Evolutionary conservation across 2,797 vertebrate species (phyloP).

Genomic region (Coreius guichenoti): DNA sequence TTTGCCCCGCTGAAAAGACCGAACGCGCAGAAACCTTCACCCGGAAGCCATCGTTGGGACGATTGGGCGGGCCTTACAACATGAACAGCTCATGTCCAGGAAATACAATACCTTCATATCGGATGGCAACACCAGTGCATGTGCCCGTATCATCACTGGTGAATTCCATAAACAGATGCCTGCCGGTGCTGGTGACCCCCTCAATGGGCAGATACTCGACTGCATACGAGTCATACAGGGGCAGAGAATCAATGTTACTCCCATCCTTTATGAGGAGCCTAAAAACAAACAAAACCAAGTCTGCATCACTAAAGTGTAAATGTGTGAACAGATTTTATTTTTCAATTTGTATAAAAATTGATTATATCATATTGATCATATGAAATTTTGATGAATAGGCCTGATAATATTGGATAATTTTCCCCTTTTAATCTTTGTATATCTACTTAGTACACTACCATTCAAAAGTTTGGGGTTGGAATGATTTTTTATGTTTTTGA

Average conservation of each 20-base stretch:
- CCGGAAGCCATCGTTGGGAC: too few relatives aligned
- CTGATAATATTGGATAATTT: not conserved
- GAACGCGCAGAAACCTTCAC: too few relatives aligned
- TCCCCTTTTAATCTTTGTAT: not conserved
- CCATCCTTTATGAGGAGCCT: constrained; percentile 96
- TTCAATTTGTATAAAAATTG: not conserved
- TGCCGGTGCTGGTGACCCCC: constrained; percentile 87
- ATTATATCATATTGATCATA: not conserved
- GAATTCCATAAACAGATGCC: constrained; percentile 92
- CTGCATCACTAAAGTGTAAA: not conserved
- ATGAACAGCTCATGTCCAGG: not conserved
- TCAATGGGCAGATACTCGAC: constrained; percentile 97
- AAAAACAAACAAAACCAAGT: constrained; percentile 37
- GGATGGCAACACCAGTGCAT: constrained; percentile 89
- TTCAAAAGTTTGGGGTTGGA: not conserved
- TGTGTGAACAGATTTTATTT: not conserved
- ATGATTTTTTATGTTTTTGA: not conserved
- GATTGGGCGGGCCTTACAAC: not conserved
- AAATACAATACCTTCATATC: constrained; percentile 88
- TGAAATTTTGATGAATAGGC: not conserved
- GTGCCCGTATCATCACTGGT: constrained; percentile 90
- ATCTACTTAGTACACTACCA: not conserved
- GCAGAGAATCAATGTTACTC: constrained; percentile 90
- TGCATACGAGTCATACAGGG: constrained; percentile 95
- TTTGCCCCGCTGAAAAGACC: too few relatives aligned